Evolutionary conservation across 1,140 invertebrate species (phyloP), one percentile per base, ranked within the genome.

Genomic region (Mamestra configurata): DNA sequence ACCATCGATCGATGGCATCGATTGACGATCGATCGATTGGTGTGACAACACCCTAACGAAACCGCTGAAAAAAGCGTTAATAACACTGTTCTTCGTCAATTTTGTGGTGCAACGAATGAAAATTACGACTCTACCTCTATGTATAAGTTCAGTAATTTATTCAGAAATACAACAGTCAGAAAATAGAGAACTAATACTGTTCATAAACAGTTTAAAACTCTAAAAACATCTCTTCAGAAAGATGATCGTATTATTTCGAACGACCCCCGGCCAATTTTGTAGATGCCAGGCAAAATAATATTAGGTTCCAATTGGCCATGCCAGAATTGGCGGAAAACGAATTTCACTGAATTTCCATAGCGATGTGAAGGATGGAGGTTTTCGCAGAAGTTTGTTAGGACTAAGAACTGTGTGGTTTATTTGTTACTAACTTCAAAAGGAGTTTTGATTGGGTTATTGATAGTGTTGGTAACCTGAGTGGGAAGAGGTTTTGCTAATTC

Each of bases 281-380:
- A 13, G 22, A 24, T 27, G 8, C 53, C 22, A 55, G 22, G 10
- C 53, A 55, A 55, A 55, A 55, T 55, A 24, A 13, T 24, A 55
- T 55, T 27, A 13, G 10, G 24, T 57, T 27, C 22, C 53, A 57
- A 24, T 57, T 57, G 22, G 53, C 22, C 53, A 57, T 24, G 3
- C 53, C 53, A 57, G 22, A 11, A 57, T 57, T 57, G 53, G 13
- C 53, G 53, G 22, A 57, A 57, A 57, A 57, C 53, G 53, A 57
- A 57, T 57, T 27, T 57, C 53, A 57, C 27, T 57, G 53, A 57
- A 57, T 57, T 57, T 57, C 22, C 53, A 57, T 57, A 57, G 8
- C 53, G 53, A 24, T 24, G 53, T 27, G 13, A 13, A 27, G 22
- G 22, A 24, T 57, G 10, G 13, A 4, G 20, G 13, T 24, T 57